These are phyloP conservation scores for Pimpla rufipes DNA, from an alignment of 2,888 invertebrate genomes.

Conservation along the genomic window DNA sequence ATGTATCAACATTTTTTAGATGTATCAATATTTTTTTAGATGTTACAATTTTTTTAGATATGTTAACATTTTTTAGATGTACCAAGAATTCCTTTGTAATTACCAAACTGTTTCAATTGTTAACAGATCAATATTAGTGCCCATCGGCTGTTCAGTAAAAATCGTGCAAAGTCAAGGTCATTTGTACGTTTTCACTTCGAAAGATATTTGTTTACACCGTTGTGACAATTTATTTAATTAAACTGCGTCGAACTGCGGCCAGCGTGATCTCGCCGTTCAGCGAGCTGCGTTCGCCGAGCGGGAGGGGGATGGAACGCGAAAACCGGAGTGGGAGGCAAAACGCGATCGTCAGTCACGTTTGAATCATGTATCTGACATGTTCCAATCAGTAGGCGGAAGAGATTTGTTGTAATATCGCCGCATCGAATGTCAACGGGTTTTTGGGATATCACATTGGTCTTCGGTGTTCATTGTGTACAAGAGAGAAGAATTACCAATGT, in stretches of 20 bases:
- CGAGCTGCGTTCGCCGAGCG: neutral
- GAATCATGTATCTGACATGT: neutral
- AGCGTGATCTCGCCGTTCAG: neutral
- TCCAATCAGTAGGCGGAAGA: neutral
- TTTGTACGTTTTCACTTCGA: neutral
- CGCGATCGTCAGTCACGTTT: conserved; percentile 3
- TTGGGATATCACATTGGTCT: neutral
- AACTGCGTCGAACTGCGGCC: neutral
- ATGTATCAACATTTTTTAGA: too few species aligned
- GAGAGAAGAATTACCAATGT: neutral
- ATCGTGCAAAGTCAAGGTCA: neutral
- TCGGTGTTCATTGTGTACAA: neutral
- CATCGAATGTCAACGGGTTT: neutral
- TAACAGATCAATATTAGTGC: neutral
- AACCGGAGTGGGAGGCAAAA: conserved; percentile 1
- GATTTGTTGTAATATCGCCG: neutral
- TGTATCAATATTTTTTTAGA: too few species aligned
- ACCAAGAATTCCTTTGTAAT: too few species aligned
- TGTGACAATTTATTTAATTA: neutral
- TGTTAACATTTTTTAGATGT: too few species aligned
- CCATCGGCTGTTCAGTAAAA: neutral
- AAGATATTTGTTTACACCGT: neutral
- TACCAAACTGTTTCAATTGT: neutral
- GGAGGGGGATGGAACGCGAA: neutral
- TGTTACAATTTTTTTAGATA: too few species aligned